Evolutionary conservation across 2,797 vertebrate species (phyloP).

Genomic region (Poecilia wingei): DNA sequence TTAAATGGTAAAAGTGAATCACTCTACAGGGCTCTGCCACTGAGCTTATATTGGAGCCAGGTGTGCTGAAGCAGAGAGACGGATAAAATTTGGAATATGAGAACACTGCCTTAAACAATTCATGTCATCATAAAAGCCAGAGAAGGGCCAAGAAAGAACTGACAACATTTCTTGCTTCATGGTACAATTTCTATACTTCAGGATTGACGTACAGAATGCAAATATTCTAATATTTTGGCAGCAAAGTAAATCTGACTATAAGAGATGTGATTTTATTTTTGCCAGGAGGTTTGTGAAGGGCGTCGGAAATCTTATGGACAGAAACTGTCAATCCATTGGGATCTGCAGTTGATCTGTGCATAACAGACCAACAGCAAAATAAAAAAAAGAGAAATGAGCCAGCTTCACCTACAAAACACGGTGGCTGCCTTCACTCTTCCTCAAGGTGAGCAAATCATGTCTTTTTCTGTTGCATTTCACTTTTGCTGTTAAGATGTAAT

Average conservation of each 20-base stretch:
- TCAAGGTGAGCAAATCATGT: neutral
- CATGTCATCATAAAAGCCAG: neutral
- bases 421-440: neutral
- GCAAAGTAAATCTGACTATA: neutral
- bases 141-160: neutral
- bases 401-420: neutral
- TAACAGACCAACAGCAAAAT: neutral
- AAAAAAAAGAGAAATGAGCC: neutral
- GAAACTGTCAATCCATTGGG: neutral
- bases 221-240: neutral
- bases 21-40: too few relatives aligned
- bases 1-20: too few relatives aligned
- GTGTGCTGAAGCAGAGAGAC: too few relatives aligned
- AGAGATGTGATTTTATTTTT: neutral
- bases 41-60: too few relatives aligned
- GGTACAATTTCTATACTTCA: neutral
- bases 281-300: neutral
- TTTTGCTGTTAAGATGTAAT: neutral
- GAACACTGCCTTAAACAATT: neutral
- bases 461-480: neutral
- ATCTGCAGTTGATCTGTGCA: neutral
- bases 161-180: neutral
- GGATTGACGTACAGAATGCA: too few relatives aligned
- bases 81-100: too few relatives aligned
- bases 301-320: neutral